Evolutionary conservation across 1,140 invertebrate genomes (phyloP).

Genomic region (Lepidurus couesii): DNA sequence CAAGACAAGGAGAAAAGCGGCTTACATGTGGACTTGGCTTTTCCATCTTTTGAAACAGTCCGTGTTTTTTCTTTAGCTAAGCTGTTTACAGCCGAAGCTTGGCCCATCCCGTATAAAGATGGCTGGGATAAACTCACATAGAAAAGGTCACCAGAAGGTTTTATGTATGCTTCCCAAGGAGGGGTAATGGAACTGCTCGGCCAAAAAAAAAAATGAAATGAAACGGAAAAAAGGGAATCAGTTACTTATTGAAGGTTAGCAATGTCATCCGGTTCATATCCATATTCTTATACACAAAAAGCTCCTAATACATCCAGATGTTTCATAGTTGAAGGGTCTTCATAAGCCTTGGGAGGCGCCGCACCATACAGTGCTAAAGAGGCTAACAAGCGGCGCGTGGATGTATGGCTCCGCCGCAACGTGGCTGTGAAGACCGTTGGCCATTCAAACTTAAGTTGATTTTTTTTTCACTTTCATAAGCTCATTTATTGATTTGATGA

Average conservation of each 20-base stretch:
- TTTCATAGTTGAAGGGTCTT: too few species aligned
- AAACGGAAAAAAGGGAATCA: too few species aligned
- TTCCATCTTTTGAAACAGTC: not conserved
- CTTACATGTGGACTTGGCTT: not conserved
- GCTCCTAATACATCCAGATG: too few species aligned
- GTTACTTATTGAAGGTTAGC: too few species aligned
- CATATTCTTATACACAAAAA: too few species aligned
- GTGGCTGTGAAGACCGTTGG: not conserved
- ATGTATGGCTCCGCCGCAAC: not conserved
- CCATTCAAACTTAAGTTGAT: not conserved
- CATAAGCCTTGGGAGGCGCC: too few species aligned
- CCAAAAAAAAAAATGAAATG: too few species aligned
- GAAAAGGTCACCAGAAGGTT: not conserved
- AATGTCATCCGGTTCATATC: too few species aligned
- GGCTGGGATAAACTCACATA: not conserved
- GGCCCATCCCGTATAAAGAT: conserved; percentile 3
- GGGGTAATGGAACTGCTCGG: not conserved
- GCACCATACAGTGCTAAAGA: too few species aligned
- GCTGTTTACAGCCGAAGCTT: not conserved
- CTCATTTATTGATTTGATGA: too few species aligned
- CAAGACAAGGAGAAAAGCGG: not conserved
- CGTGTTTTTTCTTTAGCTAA: not conserved
- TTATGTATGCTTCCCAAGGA: conserved; percentile 8
- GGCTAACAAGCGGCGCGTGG: not conserved
- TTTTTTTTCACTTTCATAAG: not conserved